Conservation (phyloP, 2,888 invertebrate species). For the Temnothorax ravouxi region DNA sequence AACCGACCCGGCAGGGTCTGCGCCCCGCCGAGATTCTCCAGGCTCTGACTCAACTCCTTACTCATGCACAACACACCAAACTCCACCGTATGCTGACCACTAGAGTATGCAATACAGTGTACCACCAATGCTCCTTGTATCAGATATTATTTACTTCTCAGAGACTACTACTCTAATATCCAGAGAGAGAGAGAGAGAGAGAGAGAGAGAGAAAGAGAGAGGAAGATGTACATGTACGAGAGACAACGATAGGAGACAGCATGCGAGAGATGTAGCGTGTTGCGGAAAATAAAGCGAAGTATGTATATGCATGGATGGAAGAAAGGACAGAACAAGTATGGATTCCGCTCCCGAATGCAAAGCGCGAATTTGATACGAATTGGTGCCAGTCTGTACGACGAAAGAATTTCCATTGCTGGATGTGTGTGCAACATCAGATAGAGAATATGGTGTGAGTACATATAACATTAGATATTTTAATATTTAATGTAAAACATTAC, state of each 20-base stretch:
- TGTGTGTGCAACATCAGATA: slow-evolving; percentile 58
- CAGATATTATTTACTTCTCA: slow-evolving; percentile 79
- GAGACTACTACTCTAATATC: slow-evolving; percentile 77
- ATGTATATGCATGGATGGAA: slow-evolving; percentile 54
- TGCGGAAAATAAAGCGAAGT: slow-evolving; percentile 71
- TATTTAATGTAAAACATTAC: slow-evolving; percentile 41
- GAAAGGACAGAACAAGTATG: slow-evolving; percentile 57
- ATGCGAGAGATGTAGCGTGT: slow-evolving; percentile 72
- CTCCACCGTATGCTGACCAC: slow-evolving; percentile 87
- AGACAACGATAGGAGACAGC: slow-evolving; percentile 67
- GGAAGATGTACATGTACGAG: slow-evolving; percentile 70
- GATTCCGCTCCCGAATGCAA: slow-evolving; percentile 73
- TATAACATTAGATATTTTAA: slow-evolving; percentile 56
- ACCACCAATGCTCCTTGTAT: slow-evolving; percentile 85
- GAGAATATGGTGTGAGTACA: slow-evolving; percentile 18
- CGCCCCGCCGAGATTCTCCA: slow-evolving; percentile 89
- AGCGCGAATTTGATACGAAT: slow-evolving; percentile 76
- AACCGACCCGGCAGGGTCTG: slow-evolving; percentile 90
- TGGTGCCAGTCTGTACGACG: slow-evolving; percentile 69
- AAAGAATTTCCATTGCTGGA: slow-evolving; percentile 42
- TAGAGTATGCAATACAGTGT: slow-evolving; percentile 86
- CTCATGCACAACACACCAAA: slow-evolving; percentile 87
- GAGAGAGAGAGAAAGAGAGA: background rate
- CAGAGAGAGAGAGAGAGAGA: slow-evolving; percentile 51
- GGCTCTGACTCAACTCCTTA: slow-evolving; percentile 87